A percentile compares a stretch with the other conserved stretches of the same genome.
phyloP scores from a whole-genome alignment of 2,888 invertebrate genomes.

The Hirtodrosophila duncani region DNA sequence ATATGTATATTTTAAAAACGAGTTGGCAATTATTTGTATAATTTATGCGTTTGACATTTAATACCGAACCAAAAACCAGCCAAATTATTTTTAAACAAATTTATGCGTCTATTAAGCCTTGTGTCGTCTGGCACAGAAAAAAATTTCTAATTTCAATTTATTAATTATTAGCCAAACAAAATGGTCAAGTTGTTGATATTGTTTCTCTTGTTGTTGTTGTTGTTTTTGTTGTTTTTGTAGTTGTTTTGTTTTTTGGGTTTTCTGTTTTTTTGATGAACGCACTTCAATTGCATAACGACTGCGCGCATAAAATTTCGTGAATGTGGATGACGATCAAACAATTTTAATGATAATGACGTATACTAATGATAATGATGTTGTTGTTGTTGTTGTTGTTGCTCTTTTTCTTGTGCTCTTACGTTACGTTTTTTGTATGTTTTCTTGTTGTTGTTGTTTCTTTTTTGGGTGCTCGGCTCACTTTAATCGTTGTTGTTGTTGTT shows the following conservation, averaged over 20 bases:
- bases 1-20: constrained; percentile 31
- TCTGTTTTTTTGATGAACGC: constrained; percentile 43
- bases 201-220: constrained; percentile 15
- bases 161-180: constrained; percentile 8
- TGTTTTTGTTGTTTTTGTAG: constrained; percentile 8
- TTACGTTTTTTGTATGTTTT: constrained; percentile 14
- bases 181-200: constrained; percentile 27
- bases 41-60: constrained; percentile 25
- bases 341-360: constrained; percentile 22
- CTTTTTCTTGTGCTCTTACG: constrained; percentile 27
- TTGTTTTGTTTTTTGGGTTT: constrained; percentile 29
- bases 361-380: constrained; percentile 27
- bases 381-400: constrained; percentile 22
- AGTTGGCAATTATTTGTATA: constrained; percentile 42
- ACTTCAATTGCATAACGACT: constrained; percentile 64
- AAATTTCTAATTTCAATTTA: constrained; percentile 25
- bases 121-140: constrained; percentile 3
- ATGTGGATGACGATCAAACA: constrained; percentile 24
- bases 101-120: constrained; percentile 33
- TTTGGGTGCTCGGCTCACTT: constrained; percentile 47
- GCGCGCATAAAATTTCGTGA: constrained; percentile 45
- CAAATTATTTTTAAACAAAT: constrained; percentile 15
- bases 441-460: constrained; percentile 30
- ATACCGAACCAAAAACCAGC: constrained; percentile 5
- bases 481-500: no score